Conservation (phyloP, 2,113 vertebrate species). For the Anas platyrhynchos region DNA sequence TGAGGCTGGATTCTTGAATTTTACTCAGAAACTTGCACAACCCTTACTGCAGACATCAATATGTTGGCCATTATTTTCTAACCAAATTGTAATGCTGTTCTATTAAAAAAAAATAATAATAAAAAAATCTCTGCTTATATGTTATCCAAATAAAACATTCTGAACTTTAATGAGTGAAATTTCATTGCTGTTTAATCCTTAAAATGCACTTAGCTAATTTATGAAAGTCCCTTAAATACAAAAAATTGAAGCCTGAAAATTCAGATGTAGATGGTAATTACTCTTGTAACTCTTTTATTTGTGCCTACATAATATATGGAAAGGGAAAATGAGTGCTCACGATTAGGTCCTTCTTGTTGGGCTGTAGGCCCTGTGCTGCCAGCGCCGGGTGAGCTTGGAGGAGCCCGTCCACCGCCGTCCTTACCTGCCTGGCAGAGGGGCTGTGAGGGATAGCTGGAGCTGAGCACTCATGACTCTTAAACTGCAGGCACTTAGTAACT, state of each 20-base stretch:
- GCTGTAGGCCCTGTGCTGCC: background rate
- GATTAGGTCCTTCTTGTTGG: background rate
- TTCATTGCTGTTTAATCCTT: background rate
- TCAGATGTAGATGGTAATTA: background rate
- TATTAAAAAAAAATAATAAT: background rate
- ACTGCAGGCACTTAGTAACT: background rate
- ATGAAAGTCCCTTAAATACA: background rate
- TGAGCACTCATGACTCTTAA: background rate
- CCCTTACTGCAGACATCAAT: background rate
- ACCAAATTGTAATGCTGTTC: background rate
- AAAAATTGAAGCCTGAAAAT: background rate
- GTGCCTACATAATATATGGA: background rate
- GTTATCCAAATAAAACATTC: background rate
- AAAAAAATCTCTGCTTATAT: background rate
- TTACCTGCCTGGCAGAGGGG: background rate
- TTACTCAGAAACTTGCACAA: background rate
- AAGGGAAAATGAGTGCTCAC: background rate
- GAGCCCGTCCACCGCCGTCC: background rate
- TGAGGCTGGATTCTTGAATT: background rate
- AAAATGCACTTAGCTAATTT: slow-evolving; percentile 13
- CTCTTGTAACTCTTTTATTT: background rate
- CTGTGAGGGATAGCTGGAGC: background rate
- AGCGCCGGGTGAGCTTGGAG: background rate
- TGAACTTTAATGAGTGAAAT: background rate
- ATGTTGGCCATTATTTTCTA: background rate